Percentiles rank a stretch among this genome's conserved stretches.
These are phyloP conservation scores for Pterostichus madidus DNA, from an alignment of 2,888 invertebrate genomes.

Conservation along the genomic window DNA sequence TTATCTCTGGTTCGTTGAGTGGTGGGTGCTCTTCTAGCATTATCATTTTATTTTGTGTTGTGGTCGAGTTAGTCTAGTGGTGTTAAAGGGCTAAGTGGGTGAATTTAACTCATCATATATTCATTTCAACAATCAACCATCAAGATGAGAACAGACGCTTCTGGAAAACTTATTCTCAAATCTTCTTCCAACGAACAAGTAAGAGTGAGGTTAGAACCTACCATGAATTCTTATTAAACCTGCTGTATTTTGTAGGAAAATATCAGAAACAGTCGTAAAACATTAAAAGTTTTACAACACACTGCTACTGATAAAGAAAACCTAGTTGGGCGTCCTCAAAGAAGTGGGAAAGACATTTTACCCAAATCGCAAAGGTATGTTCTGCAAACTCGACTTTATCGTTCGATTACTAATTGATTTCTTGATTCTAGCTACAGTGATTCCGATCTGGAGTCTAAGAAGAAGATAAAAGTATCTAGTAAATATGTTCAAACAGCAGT, in stretches of 20 bases:
- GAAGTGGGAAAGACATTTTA: constrained; percentile 75
- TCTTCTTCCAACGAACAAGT: constrained; percentile 73
- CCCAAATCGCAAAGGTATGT: constrained; percentile 51
- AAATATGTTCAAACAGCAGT: constrained; percentile 83
- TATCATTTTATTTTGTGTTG: neutral
- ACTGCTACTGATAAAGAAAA: constrained; percentile 88
- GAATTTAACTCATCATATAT: neutral
- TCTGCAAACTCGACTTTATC: neutral
- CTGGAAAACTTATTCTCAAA: constrained; percentile 72
- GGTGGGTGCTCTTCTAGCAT: neutral
- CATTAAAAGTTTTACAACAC: constrained; percentile 87
- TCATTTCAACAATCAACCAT: neutral
- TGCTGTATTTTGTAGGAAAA: constrained; percentile 77
- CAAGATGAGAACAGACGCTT: constrained; percentile 73
- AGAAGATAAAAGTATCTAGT: constrained; percentile 79
- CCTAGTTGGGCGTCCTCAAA: constrained; percentile 83
- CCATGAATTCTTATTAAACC: constrained; percentile 53
- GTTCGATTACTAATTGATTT: neutral
- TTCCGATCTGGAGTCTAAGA: constrained; percentile 75
- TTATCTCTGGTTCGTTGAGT: too few species aligned
- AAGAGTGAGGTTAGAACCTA: constrained; percentile 61
- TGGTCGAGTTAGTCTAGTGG: neutral
- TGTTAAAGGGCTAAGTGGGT: neutral
- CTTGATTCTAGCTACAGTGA: constrained; percentile 72
- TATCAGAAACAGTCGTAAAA: constrained; percentile 81